phyloP scores from a whole-genome alignment of 2,888 invertebrate genomes.

The Drosophila diplacantha region DNA sequence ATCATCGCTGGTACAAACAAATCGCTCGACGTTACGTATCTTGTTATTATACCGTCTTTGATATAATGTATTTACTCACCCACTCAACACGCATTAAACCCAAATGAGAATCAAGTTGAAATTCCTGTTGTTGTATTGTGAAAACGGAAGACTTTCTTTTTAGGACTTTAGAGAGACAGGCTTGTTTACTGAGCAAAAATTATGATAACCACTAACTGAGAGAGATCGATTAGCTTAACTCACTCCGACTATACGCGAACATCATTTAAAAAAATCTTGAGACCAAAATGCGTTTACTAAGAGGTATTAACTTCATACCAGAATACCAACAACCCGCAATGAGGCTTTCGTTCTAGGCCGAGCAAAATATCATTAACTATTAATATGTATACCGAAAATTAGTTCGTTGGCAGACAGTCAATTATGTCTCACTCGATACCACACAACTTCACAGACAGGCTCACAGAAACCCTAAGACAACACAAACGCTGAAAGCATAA shows the following conservation, averaged over 20 bases:
- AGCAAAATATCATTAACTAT: conserved; percentile 24
- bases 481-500: conserved; percentile 12
- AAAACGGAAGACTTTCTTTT: conserved; percentile 55
- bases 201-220: conserved; percentile 21
- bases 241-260: conserved; percentile 38
- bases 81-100: conserved; percentile 22
- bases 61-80: conserved; percentile 12
- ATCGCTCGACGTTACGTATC: background rate
- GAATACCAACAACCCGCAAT: conserved; percentile 19
- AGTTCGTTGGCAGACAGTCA: conserved; percentile 45
- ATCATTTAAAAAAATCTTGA: conserved; percentile 59
- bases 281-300: conserved; percentile 69
- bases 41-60: conserved; percentile 2
- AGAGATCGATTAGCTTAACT: conserved; percentile 36
- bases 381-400: conserved; percentile 29
- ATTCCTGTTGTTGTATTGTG: conserved; percentile 55
- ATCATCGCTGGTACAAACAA: too few relatives aligned
- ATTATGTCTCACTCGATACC: conserved; percentile 42
- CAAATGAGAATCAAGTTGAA: conserved; percentile 43
- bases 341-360: conserved; percentile 13
- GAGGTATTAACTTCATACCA: conserved; percentile 34
- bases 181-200: conserved; percentile 46
- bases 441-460: conserved; percentile 6
- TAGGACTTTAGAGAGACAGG: conserved; percentile 28
- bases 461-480: conserved; percentile 8